Evolutionary conservation across 2,888 invertebrate species (phyloP).

Genomic region (Silvanus unidentatus): DNA sequence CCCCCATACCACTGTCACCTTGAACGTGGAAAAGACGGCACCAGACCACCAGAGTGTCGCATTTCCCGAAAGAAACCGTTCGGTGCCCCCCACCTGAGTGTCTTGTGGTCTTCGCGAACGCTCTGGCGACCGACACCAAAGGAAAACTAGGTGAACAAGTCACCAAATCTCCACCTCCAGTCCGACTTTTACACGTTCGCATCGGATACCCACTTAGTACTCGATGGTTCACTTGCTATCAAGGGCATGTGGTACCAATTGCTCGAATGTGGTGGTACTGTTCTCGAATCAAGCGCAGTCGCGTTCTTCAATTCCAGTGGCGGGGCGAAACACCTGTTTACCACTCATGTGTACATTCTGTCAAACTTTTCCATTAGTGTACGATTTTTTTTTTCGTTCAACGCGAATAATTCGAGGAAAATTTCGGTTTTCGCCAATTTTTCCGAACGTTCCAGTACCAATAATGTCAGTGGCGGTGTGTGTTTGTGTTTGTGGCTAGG

Average conservation of each 20-base stretch:
- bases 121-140: slow-evolving; percentile 10
- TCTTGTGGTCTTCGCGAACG: no score
- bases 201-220: slow-evolving; percentile 10
- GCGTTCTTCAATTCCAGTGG: slow-evolving; percentile 6
- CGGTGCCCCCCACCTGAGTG: no score
- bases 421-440: no score
- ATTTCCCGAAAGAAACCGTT: no score
- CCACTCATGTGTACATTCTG: slow-evolving; percentile 3
- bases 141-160: slow-evolving; percentile 37
- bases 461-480: no score
- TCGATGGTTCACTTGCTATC: slow-evolving; percentile 38
- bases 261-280: slow-evolving; percentile 1
- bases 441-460: no score
- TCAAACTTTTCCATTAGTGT: slow-evolving; percentile 2
- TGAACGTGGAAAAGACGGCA: no score
- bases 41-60: no score
- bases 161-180: slow-evolving; percentile 18
- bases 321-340: slow-evolving; percentile 13
- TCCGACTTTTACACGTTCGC: slow-evolving; percentile 4
- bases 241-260: slow-evolving; percentile 29
- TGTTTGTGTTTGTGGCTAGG: not conserved
- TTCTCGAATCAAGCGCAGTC: slow-evolving; percentile 11
- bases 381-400: no score
- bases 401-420: no score
- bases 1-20: no score